Conservation (phyloP, 2,113 vertebrate species). For the Rynchops niger region DNA sequence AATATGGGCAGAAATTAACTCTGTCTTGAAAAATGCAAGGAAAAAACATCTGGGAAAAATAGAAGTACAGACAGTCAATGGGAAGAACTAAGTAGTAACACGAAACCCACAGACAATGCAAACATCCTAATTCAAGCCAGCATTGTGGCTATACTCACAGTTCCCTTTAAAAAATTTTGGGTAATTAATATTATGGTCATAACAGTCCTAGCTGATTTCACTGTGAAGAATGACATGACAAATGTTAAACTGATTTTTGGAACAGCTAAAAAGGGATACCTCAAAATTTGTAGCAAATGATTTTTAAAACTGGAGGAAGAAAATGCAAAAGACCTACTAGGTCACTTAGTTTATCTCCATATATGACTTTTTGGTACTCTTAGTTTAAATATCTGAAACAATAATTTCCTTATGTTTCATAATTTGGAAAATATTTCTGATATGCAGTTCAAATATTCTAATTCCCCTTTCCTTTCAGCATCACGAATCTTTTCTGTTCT, state of each 20-base stretch:
- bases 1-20: not conserved
- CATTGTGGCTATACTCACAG: not conserved
- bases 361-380: not conserved
- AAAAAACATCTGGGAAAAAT: not conserved
- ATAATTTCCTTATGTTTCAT: not conserved
- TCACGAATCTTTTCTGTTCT: not conserved
- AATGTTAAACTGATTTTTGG: not conserved
- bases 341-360: not conserved
- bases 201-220: not conserved
- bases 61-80: not conserved
- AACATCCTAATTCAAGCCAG: not conserved
- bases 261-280: not conserved
- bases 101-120: not conserved
- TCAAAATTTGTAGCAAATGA: not conserved
- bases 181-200: not conserved
- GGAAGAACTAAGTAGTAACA: not conserved
- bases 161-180: not conserved
- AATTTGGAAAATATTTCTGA: not conserved
- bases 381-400: not conserved
- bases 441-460: not conserved
- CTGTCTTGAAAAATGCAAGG: not conserved
- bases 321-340: not conserved
- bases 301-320: not conserved
- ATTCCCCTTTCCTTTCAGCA: not conserved
- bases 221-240: not conserved